Evolutionary conservation across 2,797 vertebrate species (phyloP).

Genomic region (Hapalemur alaotrensis): DNA sequence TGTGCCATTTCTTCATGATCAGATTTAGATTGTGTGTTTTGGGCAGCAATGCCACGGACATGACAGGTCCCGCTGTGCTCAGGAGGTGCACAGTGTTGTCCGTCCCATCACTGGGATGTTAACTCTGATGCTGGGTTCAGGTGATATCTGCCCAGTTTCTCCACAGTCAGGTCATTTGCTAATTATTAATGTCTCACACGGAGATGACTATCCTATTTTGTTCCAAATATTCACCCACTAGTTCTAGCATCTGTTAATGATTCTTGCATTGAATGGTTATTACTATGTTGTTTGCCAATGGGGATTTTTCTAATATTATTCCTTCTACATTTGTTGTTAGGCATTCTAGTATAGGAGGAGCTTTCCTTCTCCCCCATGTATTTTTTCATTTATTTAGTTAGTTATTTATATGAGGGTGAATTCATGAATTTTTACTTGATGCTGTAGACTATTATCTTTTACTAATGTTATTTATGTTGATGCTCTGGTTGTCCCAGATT

Average conservation of each 20-base stretch:
- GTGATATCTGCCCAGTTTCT: neutral
- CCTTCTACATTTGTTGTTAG: neutral
- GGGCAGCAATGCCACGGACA: accelerated
- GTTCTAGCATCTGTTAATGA: accelerated
- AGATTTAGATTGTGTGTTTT: neutral
- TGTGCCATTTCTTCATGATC: neutral
- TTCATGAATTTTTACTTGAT: neutral
- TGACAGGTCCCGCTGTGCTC: neutral
- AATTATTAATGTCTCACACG: accelerated
- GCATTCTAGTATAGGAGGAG: neutral
- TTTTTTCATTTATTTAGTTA: neutral
- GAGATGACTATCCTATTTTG: neutral
- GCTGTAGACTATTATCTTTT: accelerated
- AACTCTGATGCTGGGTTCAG: neutral
- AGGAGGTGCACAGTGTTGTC: neutral
- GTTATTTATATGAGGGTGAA: neutral
- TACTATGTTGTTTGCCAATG: too few species aligned
- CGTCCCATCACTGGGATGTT: neutral
- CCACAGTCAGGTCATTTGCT: neutral
- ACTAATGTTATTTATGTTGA: neutral
- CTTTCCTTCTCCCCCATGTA: accelerated
- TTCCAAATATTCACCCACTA: accelerated
- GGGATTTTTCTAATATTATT: neutral
- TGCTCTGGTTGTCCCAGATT: neutral
- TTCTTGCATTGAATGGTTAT: neutral